A percentile compares a stretch with the other conserved stretches of the same genome.
Conservation (phyloP, 1,140 invertebrate genomes). For the Cryptotermes secundus region DNA sequence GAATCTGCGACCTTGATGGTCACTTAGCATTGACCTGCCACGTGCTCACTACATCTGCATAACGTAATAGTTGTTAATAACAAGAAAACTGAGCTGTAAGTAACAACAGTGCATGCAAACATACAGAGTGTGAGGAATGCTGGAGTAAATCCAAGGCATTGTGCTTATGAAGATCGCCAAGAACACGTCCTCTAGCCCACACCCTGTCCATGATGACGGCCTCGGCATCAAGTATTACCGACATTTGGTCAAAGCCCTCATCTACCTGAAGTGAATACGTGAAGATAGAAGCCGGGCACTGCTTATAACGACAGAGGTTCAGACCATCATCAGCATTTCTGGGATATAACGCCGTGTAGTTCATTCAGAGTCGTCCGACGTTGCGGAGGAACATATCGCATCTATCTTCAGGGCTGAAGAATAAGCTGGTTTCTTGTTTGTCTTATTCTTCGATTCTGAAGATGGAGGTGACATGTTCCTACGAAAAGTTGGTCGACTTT, state of each 20-base stretch:
- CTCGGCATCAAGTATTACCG: neutral
- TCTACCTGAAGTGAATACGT: too few relatives aligned
- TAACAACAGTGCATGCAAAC: neutral
- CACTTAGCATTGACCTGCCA: conserved; percentile 2
- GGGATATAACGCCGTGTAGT: too few relatives aligned
- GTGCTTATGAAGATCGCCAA: neutral
- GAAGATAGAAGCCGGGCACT: too few relatives aligned
- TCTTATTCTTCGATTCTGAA: too few relatives aligned
- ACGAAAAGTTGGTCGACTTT: too few relatives aligned
- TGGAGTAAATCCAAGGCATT: neutral
- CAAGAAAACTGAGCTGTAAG: neutral
- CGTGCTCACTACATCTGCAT: neutral
- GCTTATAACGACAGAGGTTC: too few relatives aligned
- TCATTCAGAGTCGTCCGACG: too few relatives aligned
- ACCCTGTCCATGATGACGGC: neutral
- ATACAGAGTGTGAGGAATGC: neutral
- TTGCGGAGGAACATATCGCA: too few relatives aligned
- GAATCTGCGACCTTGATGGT: neutral
- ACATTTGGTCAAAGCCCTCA: neutral
- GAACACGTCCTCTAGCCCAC: neutral
- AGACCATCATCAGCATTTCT: too few relatives aligned
- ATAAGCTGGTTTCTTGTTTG: too few relatives aligned
- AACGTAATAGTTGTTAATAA: neutral
- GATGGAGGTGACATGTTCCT: too few relatives aligned
- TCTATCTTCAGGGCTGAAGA: too few relatives aligned